Percentiles rank a stretch among this genome's conserved stretches.
phyloP scores from a whole-genome alignment of 2,113 vertebrate genomes.

The Daubentonia madagascariensis region DNA sequence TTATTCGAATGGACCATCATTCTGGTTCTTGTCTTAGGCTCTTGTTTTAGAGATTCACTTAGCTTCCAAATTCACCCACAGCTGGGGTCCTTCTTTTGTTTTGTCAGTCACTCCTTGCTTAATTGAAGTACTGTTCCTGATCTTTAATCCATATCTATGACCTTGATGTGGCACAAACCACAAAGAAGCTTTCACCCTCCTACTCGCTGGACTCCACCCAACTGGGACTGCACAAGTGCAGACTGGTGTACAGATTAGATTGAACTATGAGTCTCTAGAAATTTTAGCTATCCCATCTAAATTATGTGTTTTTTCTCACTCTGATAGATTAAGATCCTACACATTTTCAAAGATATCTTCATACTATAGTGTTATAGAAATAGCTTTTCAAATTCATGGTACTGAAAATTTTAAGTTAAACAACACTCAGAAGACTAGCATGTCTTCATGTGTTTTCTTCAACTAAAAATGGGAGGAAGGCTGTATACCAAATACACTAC shows the following conservation, averaged over 20 bases:
- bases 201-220: not conserved
- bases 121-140: not conserved
- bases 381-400: not conserved
- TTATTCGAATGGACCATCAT: not conserved
- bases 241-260: not conserved
- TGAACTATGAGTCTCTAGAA: not conserved
- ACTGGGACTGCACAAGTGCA: not conserved
- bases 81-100: not conserved
- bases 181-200: not conserved
- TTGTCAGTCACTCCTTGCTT: not conserved
- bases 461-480: not conserved
- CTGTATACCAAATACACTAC: not conserved
- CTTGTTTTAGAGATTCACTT: not conserved
- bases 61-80: not conserved
- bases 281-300: not conserved
- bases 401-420: not conserved
- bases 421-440: not conserved
- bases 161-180: not conserved
- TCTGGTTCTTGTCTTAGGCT: not conserved
- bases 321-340: not conserved
- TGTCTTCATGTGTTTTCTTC: not conserved
- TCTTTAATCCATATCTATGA: not conserved
- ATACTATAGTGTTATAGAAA: not conserved
- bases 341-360: not conserved
- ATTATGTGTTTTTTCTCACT: not conserved